Percentiles rank a stretch among this genome's conserved stretches.
Conservation (phyloP, 2,888 invertebrate species). For the Drosophila buzzatii region DNA sequence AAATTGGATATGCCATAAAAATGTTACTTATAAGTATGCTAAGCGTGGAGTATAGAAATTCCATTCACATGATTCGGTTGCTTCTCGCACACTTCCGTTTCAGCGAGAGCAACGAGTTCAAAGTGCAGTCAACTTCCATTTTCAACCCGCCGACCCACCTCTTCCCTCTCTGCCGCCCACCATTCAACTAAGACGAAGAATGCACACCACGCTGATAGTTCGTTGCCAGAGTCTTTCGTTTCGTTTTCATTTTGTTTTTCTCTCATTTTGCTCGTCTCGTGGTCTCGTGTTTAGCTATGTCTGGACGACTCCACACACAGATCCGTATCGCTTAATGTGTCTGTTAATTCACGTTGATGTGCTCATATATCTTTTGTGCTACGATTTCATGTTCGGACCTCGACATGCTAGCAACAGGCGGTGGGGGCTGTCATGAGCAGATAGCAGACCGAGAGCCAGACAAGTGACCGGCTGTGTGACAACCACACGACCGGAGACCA, state of each 20-base stretch:
- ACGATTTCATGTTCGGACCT: slow-evolving; percentile 71
- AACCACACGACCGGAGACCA: slow-evolving; percentile 34
- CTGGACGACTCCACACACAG: slow-evolving; percentile 52
- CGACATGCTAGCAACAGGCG: slow-evolving; percentile 54
- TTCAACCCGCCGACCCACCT: too few relatives aligned
- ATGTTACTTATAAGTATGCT: slow-evolving; percentile 56
- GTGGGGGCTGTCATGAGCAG: slow-evolving; percentile 19
- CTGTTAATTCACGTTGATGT: slow-evolving; percentile 81
- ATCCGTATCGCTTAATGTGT: slow-evolving; percentile 79
- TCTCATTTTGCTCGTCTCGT: slow-evolving; percentile 32
- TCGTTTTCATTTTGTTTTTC: slow-evolving; percentile 17
- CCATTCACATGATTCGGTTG: slow-evolving; percentile 65
- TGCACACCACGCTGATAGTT: slow-evolving; percentile 46
- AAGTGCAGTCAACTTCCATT: slow-evolving; percentile 43
- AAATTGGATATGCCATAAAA: slow-evolving; percentile 75
- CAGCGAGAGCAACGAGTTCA: slow-evolving; percentile 34
- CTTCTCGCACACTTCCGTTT: slow-evolving; percentile 67
- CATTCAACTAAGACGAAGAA: neutral
- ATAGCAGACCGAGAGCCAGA: slow-evolving; percentile 33
- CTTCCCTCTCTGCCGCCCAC: neutral
- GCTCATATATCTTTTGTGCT: slow-evolving; percentile 78
- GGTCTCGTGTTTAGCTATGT: slow-evolving; percentile 60
- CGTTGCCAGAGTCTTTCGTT: slow-evolving; percentile 78
- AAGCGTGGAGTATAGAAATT: slow-evolving; percentile 50
- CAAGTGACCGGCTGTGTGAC: slow-evolving; percentile 46